phyloP scores from a whole-genome alignment of 2,113 vertebrate species.

The Gnathonemus echidnorhynchus region DNA sequence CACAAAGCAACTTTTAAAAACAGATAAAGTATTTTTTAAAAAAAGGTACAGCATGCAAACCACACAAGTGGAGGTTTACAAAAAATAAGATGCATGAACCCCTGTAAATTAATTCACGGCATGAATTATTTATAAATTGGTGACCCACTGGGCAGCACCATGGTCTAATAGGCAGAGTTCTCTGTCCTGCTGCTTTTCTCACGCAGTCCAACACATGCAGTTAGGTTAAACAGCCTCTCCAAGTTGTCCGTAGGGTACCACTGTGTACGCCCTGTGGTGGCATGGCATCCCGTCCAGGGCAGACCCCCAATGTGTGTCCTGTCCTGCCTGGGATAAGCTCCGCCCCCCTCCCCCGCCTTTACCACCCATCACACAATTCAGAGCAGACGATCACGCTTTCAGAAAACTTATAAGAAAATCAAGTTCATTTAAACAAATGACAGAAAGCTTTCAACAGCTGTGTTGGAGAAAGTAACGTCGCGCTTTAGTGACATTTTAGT shows the following conservation, averaged over 20 bases:
- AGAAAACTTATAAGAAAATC: neutral
- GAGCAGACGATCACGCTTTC: neutral
- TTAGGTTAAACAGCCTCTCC: neutral
- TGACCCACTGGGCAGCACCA: neutral
- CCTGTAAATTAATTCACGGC: neutral
- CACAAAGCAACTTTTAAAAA: neutral
- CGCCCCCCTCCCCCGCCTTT: neutral
- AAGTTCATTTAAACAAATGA: neutral
- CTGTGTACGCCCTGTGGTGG: neutral
- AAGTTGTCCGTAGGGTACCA: neutral
- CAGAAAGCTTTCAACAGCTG: neutral
- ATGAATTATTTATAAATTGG: neutral
- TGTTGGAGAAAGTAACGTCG: neutral
- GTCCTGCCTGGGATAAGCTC: neutral
- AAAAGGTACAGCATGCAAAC: neutral
- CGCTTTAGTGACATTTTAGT: neutral
- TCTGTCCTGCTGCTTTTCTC: neutral
- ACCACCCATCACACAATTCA: neutral
- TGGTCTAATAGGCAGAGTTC: neutral
- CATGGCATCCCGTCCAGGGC: neutral
- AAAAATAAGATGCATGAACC: neutral
- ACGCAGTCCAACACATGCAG: neutral
- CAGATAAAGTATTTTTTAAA: neutral
- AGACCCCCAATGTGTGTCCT: neutral
- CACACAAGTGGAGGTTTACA: neutral